Percentiles rank a stretch among this genome's conserved stretches.
Conservation (phyloP, 30 jellyfish, hydroid and myxozoan genomes). For the Pseudorhiza aurosa region DNA sequence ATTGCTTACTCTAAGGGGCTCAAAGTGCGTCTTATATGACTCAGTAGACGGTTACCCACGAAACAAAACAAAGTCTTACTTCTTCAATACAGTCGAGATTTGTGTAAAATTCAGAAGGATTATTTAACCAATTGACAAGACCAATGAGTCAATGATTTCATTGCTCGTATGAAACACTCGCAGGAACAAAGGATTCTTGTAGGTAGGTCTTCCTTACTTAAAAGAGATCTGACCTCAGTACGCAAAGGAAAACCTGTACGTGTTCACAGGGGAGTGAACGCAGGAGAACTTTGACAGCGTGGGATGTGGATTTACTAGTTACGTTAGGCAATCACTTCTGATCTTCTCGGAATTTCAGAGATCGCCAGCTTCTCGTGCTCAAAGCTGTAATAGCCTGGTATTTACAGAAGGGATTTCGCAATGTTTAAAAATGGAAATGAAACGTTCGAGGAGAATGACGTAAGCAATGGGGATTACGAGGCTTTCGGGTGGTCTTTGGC, state of each 20-base stretch:
- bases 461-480: not conserved
- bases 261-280: no score
- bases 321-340: not conserved
- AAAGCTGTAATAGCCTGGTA: not conserved
- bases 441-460: not conserved
- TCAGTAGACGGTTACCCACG: not conserved
- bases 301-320: not conserved
- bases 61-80: not conserved
- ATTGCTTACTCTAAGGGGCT: no score
- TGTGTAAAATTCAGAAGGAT: not conserved
- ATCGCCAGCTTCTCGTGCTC: not conserved
- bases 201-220: no score
- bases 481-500: not conserved
- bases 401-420: not conserved
- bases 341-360: not conserved
- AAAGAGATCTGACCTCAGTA: no score
- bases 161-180: no score
- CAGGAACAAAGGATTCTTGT: no score
- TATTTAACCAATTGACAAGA: not conserved
- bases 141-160: not conserved
- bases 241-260: no score
- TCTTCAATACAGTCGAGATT: not conserved
- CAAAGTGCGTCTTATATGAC: not conserved
- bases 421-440: not conserved
- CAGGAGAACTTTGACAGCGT: no score